phyloP scores from a whole-genome alignment of 2,888 invertebrate genomes.

The Enchytraeus crypticus region DNA sequence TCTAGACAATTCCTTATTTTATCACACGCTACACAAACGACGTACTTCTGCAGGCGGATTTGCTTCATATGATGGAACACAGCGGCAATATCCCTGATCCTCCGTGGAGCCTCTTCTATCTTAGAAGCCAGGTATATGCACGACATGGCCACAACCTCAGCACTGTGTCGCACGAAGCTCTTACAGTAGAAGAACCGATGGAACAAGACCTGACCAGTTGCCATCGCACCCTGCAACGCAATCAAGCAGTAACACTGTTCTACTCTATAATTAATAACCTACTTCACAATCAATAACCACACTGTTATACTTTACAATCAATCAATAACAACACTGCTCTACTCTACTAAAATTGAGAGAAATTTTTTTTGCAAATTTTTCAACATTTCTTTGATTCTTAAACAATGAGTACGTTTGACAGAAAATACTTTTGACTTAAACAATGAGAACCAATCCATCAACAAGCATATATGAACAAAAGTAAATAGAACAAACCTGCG shows the following conservation, averaged over 20 bases:
- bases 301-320: no score
- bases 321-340: no score
- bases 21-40: no score
- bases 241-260: no score
- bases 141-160: constrained; percentile 91
- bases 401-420: background rate
- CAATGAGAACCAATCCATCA: background rate
- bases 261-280: background rate
- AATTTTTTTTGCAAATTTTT: background rate
- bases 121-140: constrained; percentile 94
- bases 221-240: constrained; percentile 78
- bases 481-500: constrained; percentile 62
- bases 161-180: constrained; percentile 90
- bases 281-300: no score
- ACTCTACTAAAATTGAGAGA: no score
- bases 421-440: background rate
- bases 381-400: background rate
- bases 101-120: constrained; percentile 93
- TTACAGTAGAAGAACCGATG: constrained; percentile 98
- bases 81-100: constrained; percentile 92
- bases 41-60: constrained; percentile 78
- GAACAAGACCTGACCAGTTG: constrained; percentile 93
- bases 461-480: no score
- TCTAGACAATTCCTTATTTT: background rate
- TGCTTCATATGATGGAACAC: constrained; percentile 96